Conservation (phyloP, 2,888 invertebrate species). For the Microctonus brassicae region DNA sequence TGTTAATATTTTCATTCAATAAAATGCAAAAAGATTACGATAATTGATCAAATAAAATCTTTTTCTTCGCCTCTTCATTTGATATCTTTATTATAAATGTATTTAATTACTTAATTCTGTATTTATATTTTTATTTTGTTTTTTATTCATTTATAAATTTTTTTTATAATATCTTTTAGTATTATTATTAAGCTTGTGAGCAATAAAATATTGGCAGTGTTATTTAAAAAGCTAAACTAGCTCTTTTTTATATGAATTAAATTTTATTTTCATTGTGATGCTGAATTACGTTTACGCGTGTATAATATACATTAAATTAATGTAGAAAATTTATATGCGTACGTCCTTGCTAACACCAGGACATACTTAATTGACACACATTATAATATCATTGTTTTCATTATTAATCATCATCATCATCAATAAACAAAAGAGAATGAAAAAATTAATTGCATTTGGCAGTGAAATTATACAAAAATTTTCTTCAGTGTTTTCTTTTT, state of each 20-base stretch:
- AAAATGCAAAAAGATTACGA: background rate
- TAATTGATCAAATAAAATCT: background rate
- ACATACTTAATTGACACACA: slow-evolving; percentile 18
- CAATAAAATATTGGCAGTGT: slow-evolving; percentile 30
- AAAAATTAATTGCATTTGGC: slow-evolving; percentile 3
- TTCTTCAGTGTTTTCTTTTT: too few species aligned
- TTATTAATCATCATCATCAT: background rate
- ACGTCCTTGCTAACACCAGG: slow-evolving; percentile 22
- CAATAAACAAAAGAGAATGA: background rate
- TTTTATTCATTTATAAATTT: background rate
- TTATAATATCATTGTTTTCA: slow-evolving; percentile 3
- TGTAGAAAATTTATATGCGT: background rate
- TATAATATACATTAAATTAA: background rate
- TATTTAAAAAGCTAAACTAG: slow-evolving; percentile 13
- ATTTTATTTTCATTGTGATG: slow-evolving; percentile 14
- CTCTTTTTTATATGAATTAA: slow-evolving; percentile 5
- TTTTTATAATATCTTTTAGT: background rate
- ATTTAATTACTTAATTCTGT: background rate
- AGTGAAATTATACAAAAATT: background rate
- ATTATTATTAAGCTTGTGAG: slow-evolving; percentile 10
- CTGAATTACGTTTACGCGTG: background rate
- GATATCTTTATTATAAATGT: background rate
- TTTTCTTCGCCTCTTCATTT: background rate
- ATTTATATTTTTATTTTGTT: background rate
- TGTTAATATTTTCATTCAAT: too few species aligned